Evolutionary conservation across 2,113 vertebrate species (phyloP).

Genomic region (Arvicanthis niloticus): DNA sequence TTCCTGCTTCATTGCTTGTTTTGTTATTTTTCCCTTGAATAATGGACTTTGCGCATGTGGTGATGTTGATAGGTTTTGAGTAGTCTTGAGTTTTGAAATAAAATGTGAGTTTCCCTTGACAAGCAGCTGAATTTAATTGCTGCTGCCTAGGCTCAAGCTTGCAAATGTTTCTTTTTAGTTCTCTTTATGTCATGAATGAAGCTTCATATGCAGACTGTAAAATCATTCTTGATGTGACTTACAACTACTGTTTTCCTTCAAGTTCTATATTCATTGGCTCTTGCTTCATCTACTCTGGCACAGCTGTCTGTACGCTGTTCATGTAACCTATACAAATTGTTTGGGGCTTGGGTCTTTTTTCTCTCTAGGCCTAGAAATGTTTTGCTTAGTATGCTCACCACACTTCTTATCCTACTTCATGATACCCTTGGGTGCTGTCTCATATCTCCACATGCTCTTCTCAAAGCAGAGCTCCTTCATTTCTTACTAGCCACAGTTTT

Average conservation of each 20-base stretch:
- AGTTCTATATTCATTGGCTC: not conserved
- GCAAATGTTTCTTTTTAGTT: not conserved
- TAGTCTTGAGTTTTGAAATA: not conserved
- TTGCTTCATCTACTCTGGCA: not conserved
- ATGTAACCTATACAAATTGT: not conserved
- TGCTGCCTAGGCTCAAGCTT: not conserved
- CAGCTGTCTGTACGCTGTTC: not conserved
- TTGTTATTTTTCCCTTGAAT: constrained; percentile 7
- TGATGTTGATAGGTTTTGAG: not conserved
- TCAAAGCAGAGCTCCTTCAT: not conserved
- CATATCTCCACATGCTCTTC: not conserved
- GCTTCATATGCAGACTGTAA: not conserved
- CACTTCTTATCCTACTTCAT: not conserved
- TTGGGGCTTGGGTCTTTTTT: not conserved
- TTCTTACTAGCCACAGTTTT: not conserved
- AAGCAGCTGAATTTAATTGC: constrained; percentile 2
- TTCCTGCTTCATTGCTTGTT: not conserved
- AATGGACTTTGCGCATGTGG: not conserved
- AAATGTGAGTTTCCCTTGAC: not conserved
- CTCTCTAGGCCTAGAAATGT: not conserved
- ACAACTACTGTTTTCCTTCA: not conserved
- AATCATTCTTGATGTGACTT: not conserved
- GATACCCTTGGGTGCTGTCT: not conserved
- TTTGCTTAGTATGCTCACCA: constrained; percentile 7
- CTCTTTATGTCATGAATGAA: not conserved